Evolutionary conservation across 2,797 vertebrate genomes (phyloP).

Genomic region (Avahi laniger): DNA sequence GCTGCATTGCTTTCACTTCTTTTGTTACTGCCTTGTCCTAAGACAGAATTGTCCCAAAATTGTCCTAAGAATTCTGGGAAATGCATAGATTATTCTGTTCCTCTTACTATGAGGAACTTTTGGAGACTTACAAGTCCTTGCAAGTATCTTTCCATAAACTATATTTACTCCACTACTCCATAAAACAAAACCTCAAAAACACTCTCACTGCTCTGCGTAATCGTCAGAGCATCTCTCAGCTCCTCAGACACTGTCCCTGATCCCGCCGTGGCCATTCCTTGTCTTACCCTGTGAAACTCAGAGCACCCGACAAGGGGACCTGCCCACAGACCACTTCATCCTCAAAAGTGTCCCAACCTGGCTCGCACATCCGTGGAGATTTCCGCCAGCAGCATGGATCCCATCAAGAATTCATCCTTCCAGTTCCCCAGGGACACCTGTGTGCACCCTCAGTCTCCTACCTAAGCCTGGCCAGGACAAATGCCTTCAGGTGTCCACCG

Average conservation of each 20-base stretch:
- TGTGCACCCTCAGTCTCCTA: not conserved
- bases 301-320: not conserved
- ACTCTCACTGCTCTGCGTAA: too few relatives aligned
- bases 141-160: not conserved
- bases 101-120: not conserved
- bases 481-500: accelerated
- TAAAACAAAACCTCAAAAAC: not conserved
- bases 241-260: not conserved
- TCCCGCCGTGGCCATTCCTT: not conserved
- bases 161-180: not conserved
- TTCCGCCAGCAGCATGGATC: not conserved
- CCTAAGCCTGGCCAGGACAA: not conserved
- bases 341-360: not conserved
- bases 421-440: not conserved
- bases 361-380: not conserved
- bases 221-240: not conserved
- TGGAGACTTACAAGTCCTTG: not conserved
- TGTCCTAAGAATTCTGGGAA: not conserved
- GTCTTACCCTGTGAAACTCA: not conserved
- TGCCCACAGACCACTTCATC: not conserved
- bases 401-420: not conserved
- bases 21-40: not conserved
- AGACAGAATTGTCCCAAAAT: not conserved
- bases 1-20: not conserved
- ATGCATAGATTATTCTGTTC: not conserved